Conservation (phyloP, 2,113 vertebrate genomes). For the Menidia beryllina region DNA sequence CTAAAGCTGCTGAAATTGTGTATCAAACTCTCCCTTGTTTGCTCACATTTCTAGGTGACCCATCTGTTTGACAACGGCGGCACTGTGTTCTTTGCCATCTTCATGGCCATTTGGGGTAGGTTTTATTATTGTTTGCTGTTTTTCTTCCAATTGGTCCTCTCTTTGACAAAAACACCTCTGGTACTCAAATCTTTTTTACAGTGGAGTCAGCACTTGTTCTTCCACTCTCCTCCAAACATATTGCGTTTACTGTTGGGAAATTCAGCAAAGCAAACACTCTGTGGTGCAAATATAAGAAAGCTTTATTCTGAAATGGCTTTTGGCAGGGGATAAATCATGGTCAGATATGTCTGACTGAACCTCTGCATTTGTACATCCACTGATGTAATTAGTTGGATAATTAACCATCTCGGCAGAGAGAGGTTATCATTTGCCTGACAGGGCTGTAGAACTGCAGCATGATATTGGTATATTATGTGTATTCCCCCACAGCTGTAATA, state of each 20-base stretch:
- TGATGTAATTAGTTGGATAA: conserved; percentile 67
- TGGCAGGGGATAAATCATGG: conserved; percentile 36
- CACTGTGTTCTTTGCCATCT: conserved; percentile 85
- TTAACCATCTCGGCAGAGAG: conserved; percentile 49
- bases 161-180: conserved; percentile 19
- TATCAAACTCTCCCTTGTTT: conserved; percentile 5
- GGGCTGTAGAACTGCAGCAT: conserved; percentile 13
- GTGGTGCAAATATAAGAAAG: conserved; percentile 32
- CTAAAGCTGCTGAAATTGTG: not conserved
- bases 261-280: conserved; percentile 19
- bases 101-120: conserved; percentile 87
- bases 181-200: conserved; percentile 52
- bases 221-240: conserved; percentile 51
- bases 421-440: conserved; percentile 31
- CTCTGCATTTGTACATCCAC: conserved; percentile 13
- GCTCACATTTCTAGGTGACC: conserved; percentile 78
- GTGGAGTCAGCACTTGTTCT: conserved; percentile 25
- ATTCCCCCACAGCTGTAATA: conserved; percentile 24
- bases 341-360: conserved; percentile 21
- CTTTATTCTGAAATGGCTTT: conserved; percentile 19
- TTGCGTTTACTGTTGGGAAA: conserved; percentile 48
- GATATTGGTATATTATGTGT: conserved; percentile 11
- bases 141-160: conserved; percentile 7
- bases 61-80: conserved; percentile 85
- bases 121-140: conserved; percentile 23